Conservation (phyloP, 2,888 invertebrate species). For the Trichacis sp. region DNA sequence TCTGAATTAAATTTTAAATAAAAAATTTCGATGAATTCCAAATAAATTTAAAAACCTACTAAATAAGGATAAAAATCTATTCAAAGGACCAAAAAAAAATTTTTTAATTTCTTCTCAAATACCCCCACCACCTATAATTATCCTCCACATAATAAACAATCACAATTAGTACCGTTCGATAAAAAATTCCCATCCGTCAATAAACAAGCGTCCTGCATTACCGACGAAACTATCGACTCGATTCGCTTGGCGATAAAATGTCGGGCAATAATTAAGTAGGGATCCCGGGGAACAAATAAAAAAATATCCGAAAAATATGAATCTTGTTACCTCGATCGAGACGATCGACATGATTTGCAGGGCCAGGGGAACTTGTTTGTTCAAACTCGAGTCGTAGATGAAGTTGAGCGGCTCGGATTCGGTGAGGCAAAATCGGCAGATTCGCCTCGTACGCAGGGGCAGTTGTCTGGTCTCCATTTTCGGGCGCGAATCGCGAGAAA, state of each 20-base stretch:
- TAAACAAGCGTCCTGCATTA: constrained; percentile 20
- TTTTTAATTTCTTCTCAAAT: too few species aligned
- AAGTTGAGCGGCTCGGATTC: constrained; percentile 75
- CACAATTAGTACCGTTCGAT: constrained; percentile 22
- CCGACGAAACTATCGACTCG: constrained; percentile 39
- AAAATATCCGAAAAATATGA: too few species aligned
- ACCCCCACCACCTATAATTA: too few species aligned
- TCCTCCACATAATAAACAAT: too few species aligned
- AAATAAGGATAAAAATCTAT: too few species aligned
- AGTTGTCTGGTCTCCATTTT: constrained; percentile 75
- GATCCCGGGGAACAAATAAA: too few species aligned
- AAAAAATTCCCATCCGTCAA: constrained; percentile 11
- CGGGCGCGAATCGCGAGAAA: constrained; percentile 20
- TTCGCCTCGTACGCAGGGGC: constrained; percentile 74
- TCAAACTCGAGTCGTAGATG: constrained; percentile 75
- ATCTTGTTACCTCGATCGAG: constrained; percentile 78
- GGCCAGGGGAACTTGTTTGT: constrained; percentile 74
- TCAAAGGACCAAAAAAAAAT: too few species aligned
- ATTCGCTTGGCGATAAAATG: constrained; percentile 12
- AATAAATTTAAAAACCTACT: too few species aligned
- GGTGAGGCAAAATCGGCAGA: constrained; percentile 82
- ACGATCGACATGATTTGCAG: constrained; percentile 84
- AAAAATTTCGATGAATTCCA: too few species aligned
- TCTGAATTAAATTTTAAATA: too few species aligned
- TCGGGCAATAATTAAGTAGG: constrained; percentile 22